Conservation (phyloP, 2,797 vertebrate genomes). For the Macropus fuliginosus region DNA sequence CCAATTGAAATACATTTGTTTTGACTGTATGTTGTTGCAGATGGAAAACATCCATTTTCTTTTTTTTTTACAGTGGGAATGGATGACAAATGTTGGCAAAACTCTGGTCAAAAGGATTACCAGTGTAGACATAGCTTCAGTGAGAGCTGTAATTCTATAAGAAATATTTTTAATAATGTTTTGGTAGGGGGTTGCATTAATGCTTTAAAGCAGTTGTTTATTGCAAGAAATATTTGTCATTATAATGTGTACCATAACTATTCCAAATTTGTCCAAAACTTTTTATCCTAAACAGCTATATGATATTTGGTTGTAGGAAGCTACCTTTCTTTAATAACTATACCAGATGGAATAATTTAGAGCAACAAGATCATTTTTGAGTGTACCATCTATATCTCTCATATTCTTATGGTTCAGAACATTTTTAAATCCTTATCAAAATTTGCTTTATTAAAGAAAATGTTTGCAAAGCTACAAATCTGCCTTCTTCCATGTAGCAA, state of each 20-base stretch:
- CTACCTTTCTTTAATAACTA: slow-evolving; percentile 66
- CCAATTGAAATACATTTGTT: slow-evolving; percentile 83
- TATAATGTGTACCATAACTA: slow-evolving; percentile 72
- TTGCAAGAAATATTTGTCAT: slow-evolving; percentile 34
- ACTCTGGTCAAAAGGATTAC: slow-evolving; percentile 72
- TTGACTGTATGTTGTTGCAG: slow-evolving; percentile 80
- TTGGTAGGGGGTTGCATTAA: slow-evolving; percentile 22
- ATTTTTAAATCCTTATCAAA: slow-evolving; percentile 44
- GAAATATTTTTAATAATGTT: slow-evolving; percentile 63
- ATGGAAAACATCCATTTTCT: slow-evolving; percentile 82
- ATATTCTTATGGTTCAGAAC: slow-evolving; percentile 13
- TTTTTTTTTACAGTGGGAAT: slow-evolving; percentile 78
- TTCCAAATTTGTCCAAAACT: background rate
- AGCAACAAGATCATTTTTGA: slow-evolving; percentile 63
- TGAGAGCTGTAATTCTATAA: slow-evolving; percentile 65
- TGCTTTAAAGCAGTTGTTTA: slow-evolving; percentile 72
- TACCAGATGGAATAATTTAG: slow-evolving; percentile 63
- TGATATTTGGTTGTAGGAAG: slow-evolving; percentile 54
- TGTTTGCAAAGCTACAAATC: slow-evolving; percentile 19
- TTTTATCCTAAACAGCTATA: slow-evolving; percentile 63
- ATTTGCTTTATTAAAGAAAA: background rate
- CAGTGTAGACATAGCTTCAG: slow-evolving; percentile 75
- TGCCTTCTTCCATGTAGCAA: slow-evolving; percentile 11
- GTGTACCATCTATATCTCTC: slow-evolving; percentile 49
- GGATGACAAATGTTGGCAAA: slow-evolving; percentile 75